phyloP scores from a whole-genome alignment of 2,797 vertebrate species.

The Acanthurus lineatus region DNA sequence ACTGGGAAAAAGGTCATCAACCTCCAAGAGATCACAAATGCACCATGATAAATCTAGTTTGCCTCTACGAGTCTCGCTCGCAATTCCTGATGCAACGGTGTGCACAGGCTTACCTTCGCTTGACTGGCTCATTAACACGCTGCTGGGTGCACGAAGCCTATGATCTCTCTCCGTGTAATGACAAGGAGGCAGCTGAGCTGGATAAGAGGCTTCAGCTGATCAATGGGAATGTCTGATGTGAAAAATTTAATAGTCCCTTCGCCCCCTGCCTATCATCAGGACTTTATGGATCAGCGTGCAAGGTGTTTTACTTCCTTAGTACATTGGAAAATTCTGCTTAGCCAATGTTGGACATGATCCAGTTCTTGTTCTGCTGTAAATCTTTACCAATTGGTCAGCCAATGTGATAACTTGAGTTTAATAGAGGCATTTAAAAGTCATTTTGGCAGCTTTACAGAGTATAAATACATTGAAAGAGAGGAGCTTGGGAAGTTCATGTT shows the following conservation, averaged over 20 bases:
- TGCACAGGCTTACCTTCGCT: conserved; percentile 51
- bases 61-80: background rate
- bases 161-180: conserved; percentile 59
- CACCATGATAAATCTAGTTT: conserved; percentile 50
- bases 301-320: conserved; percentile 13
- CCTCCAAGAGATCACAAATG: conserved; percentile 35
- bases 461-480: background rate
- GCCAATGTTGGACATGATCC: background rate
- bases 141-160: conserved; percentile 49
- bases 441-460: conserved; percentile 10
- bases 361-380: conserved; percentile 12
- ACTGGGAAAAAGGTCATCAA: background rate
- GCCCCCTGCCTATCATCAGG: conserved; percentile 11
- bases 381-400: conserved; percentile 1
- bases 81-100: conserved; percentile 50
- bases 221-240: conserved; percentile 53
- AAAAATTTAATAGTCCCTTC: conserved; percentile 51
- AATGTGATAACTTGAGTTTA: background rate
- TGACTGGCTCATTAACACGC: conserved; percentile 57
- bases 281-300: conserved; percentile 25
- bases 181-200: conserved; percentile 58
- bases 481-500: background rate
- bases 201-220: conserved; percentile 61
- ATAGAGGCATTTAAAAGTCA: background rate
- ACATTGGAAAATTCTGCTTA: background rate